Base-by-base conservation (phyloP, 2,888 invertebrate genomes). In the Timandra comae region DNA sequence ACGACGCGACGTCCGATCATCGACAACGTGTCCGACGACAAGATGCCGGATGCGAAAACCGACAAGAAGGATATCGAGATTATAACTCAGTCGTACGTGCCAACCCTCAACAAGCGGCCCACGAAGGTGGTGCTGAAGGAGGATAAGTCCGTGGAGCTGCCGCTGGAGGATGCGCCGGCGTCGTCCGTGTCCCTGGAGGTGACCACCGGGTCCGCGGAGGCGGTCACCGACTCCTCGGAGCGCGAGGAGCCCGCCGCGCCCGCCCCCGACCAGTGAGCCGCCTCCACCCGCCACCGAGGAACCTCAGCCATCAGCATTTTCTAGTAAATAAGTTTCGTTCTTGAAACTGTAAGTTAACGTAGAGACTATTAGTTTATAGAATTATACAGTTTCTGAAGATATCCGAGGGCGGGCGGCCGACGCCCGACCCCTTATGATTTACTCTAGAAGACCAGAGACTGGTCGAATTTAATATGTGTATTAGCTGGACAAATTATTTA, bases 401-500 rank as follows among this genome's bases (percentile, higher is more conserved):
- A 56, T 54, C 61, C 49, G 70, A 67, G 69, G 66, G 69, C 64
- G 68, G 61, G 43, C 47, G 46, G 50, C 13, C 27, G 16, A 38
- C 35, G 31, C 37, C 35, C 41, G 56, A 47, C 52, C 54, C 24
- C 56, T 55, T 50, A 56, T 64, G 56, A 49, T 58, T 56, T 63
- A 51, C 49, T 46, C 43, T 72, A 70, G 67, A 58, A 48, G 63
- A 42, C 61, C 60, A 61, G 56, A 38, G 38, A 50, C 59, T 50
- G 70, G 67, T 66, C 66, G 55, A 63, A 64, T 34, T 38, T 23
- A 62, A 55, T 63, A 66, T 64, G 62, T 66, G 67, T 72, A 67
- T 61, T 75, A 79, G 73, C 64, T 71, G 81, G 82, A 81, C 79
- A 81, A 80, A 80, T 74, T 80, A 80, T 80, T 79, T 76, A 74